Evolutionary conservation across 2,888 invertebrate species (phyloP).

Genomic region (Drosophila paramelanica): DNA sequence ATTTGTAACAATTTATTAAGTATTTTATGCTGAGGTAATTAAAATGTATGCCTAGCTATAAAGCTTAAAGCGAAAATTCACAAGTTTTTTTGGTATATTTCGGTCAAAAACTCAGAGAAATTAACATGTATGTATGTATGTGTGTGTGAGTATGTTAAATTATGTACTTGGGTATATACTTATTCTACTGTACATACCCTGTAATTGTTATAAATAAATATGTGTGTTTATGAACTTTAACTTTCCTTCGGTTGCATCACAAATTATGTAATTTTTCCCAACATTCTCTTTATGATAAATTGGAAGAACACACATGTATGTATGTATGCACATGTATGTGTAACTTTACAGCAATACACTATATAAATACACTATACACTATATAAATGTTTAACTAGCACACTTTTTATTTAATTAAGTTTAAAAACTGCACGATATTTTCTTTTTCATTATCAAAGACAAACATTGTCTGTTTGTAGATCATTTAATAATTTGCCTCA

Average conservation of each 20-base stretch:
- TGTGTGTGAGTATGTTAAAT: not conserved
- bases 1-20: slow-evolving; percentile 26
- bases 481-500: slow-evolving; percentile 10
- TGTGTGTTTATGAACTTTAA: too few relatives aligned
- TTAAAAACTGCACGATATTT: too few relatives aligned
- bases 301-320: too few relatives aligned
- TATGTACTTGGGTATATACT: too few relatives aligned
- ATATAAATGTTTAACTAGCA: too few relatives aligned
- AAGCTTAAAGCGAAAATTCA: slow-evolving; percentile 4
- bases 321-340: too few relatives aligned
- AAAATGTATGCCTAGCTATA: slow-evolving; percentile 18
- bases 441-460: too few relatives aligned
- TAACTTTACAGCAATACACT: too few relatives aligned
- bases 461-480: not conserved
- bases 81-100: slow-evolving; percentile 20
- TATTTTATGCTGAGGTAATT: slow-evolving; percentile 21
- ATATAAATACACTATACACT: too few relatives aligned
- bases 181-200: too few relatives aligned
- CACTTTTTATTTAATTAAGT: too few relatives aligned
- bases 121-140: not conserved
- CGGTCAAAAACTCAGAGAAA: slow-evolving; percentile 20
- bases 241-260: not conserved
- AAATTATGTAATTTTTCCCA: not conserved
- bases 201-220: too few relatives aligned
- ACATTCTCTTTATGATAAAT: not conserved